phyloP scores from a whole-genome alignment of 64 coral and sea anemone species.

The Astreopora myriophthalma region DNA sequence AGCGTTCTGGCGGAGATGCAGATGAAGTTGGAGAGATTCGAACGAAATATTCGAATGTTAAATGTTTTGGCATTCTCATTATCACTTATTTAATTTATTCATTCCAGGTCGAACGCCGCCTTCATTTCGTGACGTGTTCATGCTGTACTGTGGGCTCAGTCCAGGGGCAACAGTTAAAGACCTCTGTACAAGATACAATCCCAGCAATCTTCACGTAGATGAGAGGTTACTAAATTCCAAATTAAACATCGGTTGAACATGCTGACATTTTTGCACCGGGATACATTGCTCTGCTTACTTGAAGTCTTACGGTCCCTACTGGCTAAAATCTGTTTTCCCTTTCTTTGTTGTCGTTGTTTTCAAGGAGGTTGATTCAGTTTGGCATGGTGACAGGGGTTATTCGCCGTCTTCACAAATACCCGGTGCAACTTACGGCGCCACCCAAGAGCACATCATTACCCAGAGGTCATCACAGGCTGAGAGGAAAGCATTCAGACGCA shows the following conservation, averaged over 20 bases:
- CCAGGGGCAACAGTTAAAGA: constrained; percentile 92
- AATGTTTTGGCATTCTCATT: too few species aligned
- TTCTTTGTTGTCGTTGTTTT: neutral
- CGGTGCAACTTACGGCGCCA: constrained; percentile 33
- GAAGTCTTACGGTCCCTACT: too few species aligned
- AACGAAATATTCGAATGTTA: too few species aligned
- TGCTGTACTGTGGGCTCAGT: constrained; percentile 90
- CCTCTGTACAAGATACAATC: constrained; percentile 86
- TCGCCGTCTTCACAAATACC: constrained; percentile 66
- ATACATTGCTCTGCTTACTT: too few species aligned
- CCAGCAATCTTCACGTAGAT: constrained; percentile 72
- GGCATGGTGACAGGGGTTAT: constrained; percentile 65
- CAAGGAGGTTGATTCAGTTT: constrained; percentile 59
- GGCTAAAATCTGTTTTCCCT: neutral
- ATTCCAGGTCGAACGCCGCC: constrained; percentile 70
- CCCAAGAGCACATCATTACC: neutral
- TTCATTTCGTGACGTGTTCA: constrained; percentile 89
- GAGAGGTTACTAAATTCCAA: too few species aligned
- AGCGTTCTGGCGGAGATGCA: too few species aligned
- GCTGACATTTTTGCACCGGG: too few species aligned
- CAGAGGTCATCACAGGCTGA: constrained; percentile 4
- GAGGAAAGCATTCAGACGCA: neutral
- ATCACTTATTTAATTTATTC: neutral
- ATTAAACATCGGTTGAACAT: too few species aligned
- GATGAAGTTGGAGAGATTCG: too few species aligned